A percentile compares a stretch with the other conserved stretches of the same genome.
Conservation (phyloP, 2,888 invertebrate species). For the Hemithea aestivaria region DNA sequence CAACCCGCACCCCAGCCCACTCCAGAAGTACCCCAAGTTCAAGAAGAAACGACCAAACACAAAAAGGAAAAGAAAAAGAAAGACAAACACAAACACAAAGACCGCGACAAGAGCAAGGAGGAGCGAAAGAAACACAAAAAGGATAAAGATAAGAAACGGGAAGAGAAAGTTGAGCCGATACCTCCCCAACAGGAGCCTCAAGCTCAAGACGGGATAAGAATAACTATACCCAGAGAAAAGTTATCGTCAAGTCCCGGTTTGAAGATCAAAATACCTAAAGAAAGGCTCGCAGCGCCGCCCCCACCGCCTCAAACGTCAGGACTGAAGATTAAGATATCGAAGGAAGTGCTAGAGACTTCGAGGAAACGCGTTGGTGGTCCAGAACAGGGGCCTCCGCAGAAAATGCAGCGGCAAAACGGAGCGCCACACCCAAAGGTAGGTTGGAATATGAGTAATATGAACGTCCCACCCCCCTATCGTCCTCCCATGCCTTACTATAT, state of each 20-base stretch:
- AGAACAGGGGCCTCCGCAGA: conserved; percentile 47
- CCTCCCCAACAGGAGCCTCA: conserved; percentile 30
- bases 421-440: conserved; percentile 67
- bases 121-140: conserved; percentile 87
- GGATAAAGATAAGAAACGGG: conserved; percentile 71
- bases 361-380: conserved; percentile 45
- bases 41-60: conserved; percentile 39
- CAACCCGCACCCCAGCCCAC: conserved; percentile 32
- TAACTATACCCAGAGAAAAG: conserved; percentile 70
- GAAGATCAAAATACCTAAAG: conserved; percentile 91
- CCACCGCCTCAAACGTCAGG: conserved; percentile 67
- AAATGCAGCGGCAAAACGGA: conserved; percentile 63
- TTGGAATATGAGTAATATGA: conserved; percentile 43
- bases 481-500: conserved; percentile 59
- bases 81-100: conserved; percentile 89
- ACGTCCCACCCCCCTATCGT: conserved; percentile 46
- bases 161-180: conserved; percentile 49
- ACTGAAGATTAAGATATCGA: conserved; percentile 89
- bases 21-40: conserved; percentile 46
- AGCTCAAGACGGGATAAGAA: conserved; percentile 51
- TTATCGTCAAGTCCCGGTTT: conserved; percentile 74
- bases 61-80: conserved; percentile 87
- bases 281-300: conserved; percentile 80
- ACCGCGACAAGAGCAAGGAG: conserved; percentile 85
- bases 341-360: conserved; percentile 82